Evolutionary conservation across 2,888 invertebrate genomes (phyloP), one percentile per base, ranked within the genome.

Genomic region (Pristionchus maxplancki): DNA sequence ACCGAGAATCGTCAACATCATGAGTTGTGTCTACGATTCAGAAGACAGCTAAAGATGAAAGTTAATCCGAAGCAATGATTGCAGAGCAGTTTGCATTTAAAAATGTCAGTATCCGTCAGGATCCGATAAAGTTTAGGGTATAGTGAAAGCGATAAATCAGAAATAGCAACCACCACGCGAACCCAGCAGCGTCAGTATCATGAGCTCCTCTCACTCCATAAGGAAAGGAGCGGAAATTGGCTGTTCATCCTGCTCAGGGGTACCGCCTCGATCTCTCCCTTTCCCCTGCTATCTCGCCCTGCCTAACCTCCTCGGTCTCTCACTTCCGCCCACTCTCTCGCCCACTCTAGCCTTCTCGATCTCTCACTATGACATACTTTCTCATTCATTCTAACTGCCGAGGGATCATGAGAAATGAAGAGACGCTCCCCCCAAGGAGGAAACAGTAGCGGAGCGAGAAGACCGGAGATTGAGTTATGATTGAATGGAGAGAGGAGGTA

Each of bases 171-270:
- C 50, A 50, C 50, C 3, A 20, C 50, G 0, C 15, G 40, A 50
- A 20, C 50, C 15, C 20, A 5, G 13, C 17, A 20, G 50, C 4
- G 50, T 17, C 15, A 50, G 50, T 20, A 20, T 15, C 50, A 50
- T 20, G 50, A n/a, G n/a, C n/a, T n/a, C n/a, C n/a, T n/a, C n/a
- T n/a, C 44, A 37, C 13, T 87, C 88, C 88, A 85, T 81, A 62
- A 50, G 67, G 88, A 89, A 89, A 58, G 9, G 58, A 58, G n/a
- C 58, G 58, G 58, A 58, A 58, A 58, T 58, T 58, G 50, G n/a
- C 58, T 58, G 9, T 0, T 24, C 58, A 58, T n/a, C 58, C 58
- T n/a, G 0, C 58, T n/a, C 24, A 24, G 53, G 40, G 82, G 89
- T 24, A 20, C 6, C 53, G 24, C 53, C 17, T 53, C 13, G 53